Percentiles rank a stretch among this genome's conserved stretches.
phyloP scores from a whole-genome alignment of 2,888 invertebrate genomes.

The Erebia epiphron region DNA sequence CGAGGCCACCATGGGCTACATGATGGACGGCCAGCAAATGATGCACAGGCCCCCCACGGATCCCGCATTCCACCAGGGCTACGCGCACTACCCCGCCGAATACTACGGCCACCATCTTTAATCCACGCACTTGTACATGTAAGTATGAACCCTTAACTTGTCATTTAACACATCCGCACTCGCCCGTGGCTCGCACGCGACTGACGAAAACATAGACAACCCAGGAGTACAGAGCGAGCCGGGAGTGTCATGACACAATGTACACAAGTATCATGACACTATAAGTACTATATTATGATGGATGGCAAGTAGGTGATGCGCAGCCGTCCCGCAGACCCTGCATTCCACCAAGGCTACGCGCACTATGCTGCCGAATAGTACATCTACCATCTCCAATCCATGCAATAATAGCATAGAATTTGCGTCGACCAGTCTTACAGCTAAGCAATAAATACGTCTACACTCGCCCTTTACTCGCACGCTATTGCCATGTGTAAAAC shows the following conservation, averaged over 20 bases:
- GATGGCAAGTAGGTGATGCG: conserved; percentile 99
- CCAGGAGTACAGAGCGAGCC: no score
- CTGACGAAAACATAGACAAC: no score
- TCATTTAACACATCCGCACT: no score
- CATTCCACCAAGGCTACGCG: conserved; percentile 96
- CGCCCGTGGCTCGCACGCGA: no score
- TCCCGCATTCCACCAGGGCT: conserved; percentile 96
- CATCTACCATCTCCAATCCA: conserved; percentile 94
- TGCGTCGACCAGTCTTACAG: background rate
- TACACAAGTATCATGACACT: no score
- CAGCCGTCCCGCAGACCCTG: conserved; percentile 95
- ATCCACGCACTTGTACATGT: conserved; percentile 80
- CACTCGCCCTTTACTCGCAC: no score
- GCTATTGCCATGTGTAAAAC: no score
- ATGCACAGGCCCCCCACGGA: conserved; percentile 97
- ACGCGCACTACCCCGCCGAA: conserved; percentile 94
- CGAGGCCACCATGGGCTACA: conserved; percentile 97
- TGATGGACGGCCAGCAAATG: conserved; percentile 99
- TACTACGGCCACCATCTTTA: conserved; percentile 97
- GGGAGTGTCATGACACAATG: no score
- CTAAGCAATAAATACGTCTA: background rate
- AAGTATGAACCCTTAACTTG: conserved; percentile 50
- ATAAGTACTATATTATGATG: conserved; percentile 93
- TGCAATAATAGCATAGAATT: conserved; percentile 37
- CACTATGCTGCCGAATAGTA: conserved; percentile 97